Percentiles rank a stretch among this genome's conserved stretches.
Evolutionary conservation across 92 coral and sea anemone genomes (phyloP).

Genomic region (Porites rus): DNA sequence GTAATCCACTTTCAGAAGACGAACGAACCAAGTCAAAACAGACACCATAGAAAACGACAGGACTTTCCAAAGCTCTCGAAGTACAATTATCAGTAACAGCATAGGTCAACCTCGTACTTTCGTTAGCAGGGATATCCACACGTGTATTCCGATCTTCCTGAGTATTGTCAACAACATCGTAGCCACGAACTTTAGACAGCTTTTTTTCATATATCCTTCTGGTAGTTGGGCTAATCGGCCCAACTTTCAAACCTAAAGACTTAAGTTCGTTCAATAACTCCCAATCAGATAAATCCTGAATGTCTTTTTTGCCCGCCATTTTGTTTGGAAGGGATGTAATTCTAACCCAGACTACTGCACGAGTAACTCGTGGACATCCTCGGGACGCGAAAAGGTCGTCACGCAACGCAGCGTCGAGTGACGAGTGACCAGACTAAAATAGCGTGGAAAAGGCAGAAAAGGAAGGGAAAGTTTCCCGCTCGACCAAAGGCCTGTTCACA

Average conservation of each 20-base stretch:
- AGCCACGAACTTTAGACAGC: slow-evolving; percentile 80
- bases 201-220: slow-evolving; percentile 80
- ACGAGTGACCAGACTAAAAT: too few species aligned
- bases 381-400: too few species aligned
- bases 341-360: background rate
- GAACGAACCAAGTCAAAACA: slow-evolving; percentile 61
- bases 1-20: slow-evolving; percentile 28
- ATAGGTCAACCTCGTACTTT: background rate
- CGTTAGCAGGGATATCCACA: background rate
- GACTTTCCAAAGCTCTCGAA: slow-evolving; percentile 6
- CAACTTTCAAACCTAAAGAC: slow-evolving; percentile 65
- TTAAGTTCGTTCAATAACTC: slow-evolving; percentile 79
- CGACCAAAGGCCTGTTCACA: too few species aligned
- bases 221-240: slow-evolving; percentile 90
- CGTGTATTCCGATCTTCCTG: slow-evolving; percentile 18
- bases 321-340: slow-evolving; percentile 20
- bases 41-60: slow-evolving; percentile 85
- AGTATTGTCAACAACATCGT: slow-evolving; percentile 23
- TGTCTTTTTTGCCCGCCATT: slow-evolving; percentile 84
- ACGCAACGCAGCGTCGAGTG: too few species aligned
- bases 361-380: background rate
- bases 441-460: too few species aligned
- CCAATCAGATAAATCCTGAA: slow-evolving; percentile 66
- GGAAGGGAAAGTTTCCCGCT: too few species aligned
- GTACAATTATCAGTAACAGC: background rate